These are phyloP conservation scores for Gambelia wislizenii DNA, from an alignment of 2,797 vertebrate genomes.

Conservation along the genomic window DNA sequence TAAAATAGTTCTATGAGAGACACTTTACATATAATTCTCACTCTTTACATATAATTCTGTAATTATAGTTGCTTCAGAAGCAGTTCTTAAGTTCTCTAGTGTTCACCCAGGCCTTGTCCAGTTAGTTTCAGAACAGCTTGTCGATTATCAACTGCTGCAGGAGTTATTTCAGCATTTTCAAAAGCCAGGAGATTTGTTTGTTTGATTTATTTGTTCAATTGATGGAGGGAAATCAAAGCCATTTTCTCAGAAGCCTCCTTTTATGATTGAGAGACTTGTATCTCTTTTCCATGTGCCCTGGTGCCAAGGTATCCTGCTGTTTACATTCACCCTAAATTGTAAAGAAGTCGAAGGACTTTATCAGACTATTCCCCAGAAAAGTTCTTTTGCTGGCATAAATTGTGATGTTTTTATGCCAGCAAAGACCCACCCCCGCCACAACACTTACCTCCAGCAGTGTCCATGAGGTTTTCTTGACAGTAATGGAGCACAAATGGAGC, in stretches of 20 bases:
- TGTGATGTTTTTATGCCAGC: too few relatives aligned
- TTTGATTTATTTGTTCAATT: conserved; percentile 8
- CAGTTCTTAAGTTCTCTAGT: conserved; percentile 30
- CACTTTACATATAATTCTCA: conserved; percentile 29
- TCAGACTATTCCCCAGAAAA: too few relatives aligned
- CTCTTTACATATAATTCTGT: conserved; percentile 22
- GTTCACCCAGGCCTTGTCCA: conserved; percentile 26
- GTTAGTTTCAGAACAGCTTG: conserved; percentile 11
- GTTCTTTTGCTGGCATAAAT: too few relatives aligned
- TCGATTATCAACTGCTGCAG: background rate
- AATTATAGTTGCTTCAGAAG: conserved; percentile 16
- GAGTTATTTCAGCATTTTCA: conserved; percentile 17
- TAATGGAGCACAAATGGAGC: too few relatives aligned
- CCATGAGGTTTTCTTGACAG: too few relatives aligned
- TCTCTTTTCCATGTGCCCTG: conserved; percentile 1
- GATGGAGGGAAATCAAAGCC: background rate
- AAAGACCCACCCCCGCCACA: too few relatives aligned
- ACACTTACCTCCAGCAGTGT: too few relatives aligned
- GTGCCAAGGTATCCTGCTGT: background rate
- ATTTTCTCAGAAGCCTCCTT: background rate
- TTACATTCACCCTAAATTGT: background rate
- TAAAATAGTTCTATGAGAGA: background rate
- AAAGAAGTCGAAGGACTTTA: background rate
- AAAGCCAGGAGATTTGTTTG: background rate
- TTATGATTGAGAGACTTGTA: background rate